Evolutionary conservation across 2,888 invertebrate species (phyloP).

Genomic region (Diaprepes abbreviatus): DNA sequence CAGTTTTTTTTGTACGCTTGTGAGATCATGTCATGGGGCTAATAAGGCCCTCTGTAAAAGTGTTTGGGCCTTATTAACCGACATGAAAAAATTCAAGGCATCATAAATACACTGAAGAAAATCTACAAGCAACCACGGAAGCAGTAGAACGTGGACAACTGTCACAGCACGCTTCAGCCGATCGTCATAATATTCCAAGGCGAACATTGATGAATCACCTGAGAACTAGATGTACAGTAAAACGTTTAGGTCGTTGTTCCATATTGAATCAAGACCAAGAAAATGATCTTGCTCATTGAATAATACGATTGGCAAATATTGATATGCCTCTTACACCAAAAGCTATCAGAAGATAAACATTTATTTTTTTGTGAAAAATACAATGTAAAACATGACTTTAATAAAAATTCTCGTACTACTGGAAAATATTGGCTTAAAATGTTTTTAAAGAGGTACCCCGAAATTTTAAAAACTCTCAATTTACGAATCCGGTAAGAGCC

Average conservation of each 20-base stretch:
- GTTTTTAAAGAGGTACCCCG: neutral
- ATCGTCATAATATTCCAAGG: neutral
- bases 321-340: neutral
- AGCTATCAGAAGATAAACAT: neutral
- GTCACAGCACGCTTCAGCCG: neutral
- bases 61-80: neutral
- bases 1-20: neutral
- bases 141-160: neutral
- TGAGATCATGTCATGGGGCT: neutral
- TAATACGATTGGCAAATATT: neutral
- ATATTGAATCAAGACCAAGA: neutral
- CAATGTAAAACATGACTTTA: neutral
- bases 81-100: neutral
- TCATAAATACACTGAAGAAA: neutral
- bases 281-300: neutral
- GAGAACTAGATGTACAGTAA: neutral
- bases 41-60: neutral
- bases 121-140: neutral
- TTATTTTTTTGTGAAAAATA: neutral
- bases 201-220: neutral
- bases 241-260: neutral
- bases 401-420: neutral
- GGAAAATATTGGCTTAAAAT: neutral
- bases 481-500: slow-evolving; percentile 3
- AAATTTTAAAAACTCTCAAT: slow-evolving; percentile 15